phyloP scores from a whole-genome alignment of 2,797 vertebrate genomes.

The Thamnophis elegans region DNA sequence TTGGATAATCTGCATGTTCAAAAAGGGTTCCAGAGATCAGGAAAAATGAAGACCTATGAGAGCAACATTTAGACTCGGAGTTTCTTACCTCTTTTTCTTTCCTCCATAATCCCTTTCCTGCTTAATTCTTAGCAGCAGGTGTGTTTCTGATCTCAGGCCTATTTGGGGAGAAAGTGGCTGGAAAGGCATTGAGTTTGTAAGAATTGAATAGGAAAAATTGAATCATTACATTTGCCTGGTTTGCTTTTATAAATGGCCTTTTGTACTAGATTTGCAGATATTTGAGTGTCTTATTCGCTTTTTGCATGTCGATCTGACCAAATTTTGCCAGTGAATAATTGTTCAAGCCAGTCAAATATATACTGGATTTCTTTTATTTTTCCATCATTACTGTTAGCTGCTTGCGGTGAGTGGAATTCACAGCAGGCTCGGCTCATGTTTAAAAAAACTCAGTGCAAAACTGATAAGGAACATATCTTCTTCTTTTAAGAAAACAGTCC shows the following conservation, averaged over 20 bases:
- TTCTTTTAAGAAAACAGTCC: background rate
- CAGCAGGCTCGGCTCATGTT: background rate
- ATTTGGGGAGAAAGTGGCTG: background rate
- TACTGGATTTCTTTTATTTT: background rate
- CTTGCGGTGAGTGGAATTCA: background rate
- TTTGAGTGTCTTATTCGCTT: background rate
- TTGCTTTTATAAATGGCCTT: background rate
- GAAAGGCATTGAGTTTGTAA: background rate
- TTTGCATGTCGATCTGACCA: background rate
- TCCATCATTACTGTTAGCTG: background rate
- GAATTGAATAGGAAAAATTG: background rate
- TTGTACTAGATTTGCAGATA: background rate
- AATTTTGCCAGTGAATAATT: background rate
- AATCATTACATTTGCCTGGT: background rate
- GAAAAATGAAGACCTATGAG: background rate
- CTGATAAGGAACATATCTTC: background rate
- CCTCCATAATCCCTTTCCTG: background rate
- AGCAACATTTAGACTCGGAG: background rate
- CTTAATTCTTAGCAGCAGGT: background rate
- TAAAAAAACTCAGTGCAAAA: background rate
- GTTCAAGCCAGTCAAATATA: background rate
- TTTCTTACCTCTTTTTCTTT: background rate
- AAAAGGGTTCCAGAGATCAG: background rate
- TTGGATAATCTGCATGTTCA: background rate
- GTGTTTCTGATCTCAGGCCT: background rate